Base-by-base conservation (phyloP, 2,797 vertebrate genomes). In the Neostethus bicornis region DNA sequence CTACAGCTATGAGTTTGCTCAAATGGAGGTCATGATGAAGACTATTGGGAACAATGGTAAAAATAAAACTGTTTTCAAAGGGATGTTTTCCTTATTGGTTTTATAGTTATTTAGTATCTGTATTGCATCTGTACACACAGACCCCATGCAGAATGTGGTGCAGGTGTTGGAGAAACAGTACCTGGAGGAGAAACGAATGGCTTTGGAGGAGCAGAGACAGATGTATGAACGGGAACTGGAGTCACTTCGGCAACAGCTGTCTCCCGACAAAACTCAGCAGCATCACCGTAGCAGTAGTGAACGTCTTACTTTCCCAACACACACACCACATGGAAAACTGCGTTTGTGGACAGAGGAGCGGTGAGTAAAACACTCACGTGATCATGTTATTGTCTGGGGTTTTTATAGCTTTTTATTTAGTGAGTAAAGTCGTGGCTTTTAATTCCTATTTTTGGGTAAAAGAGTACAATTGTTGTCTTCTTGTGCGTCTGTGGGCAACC, bases 21-120 rank as follows among this genome's bases (percentile, higher is more conserved):
- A 99, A 91, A 99, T 97, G 95, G 97, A 99, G 84, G 97, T 99
- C 67, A 98, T 97, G 82, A 98, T 98, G 96, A 98, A 99, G 81
- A 96, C 96, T 1, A 90, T 98, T 54, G 97, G 93, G 55, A 97
- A 91, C 70, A 97, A 98, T 5, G 97, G 97, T 99, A 90, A 80
- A 89, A 53, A 58, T 49, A 16, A 19, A 5, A 67, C 44, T 32
- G 52, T 57, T n/a, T n/a, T n/a, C n/a, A n/a, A n/a, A n/a, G n/a
- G n/a, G n/a, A n/a, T n/a, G n/a, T n/a, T n/a, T n/a, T n/a, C n/a
- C n/a, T n/a, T n/a, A n/a, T n/a, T n/a, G n/a, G n/a, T n/a, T n/a
- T n/a, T n/a, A n/a, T n/a, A n/a, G n/a, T n/a, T n/a, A n/a, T n/a
- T n/a, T n/a, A n/a, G n/a, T n/a, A 13, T 26, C 8, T 17, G 5